phyloP scores from a whole-genome alignment of 1,140 invertebrate species.

The Aphis gossypii region DNA sequence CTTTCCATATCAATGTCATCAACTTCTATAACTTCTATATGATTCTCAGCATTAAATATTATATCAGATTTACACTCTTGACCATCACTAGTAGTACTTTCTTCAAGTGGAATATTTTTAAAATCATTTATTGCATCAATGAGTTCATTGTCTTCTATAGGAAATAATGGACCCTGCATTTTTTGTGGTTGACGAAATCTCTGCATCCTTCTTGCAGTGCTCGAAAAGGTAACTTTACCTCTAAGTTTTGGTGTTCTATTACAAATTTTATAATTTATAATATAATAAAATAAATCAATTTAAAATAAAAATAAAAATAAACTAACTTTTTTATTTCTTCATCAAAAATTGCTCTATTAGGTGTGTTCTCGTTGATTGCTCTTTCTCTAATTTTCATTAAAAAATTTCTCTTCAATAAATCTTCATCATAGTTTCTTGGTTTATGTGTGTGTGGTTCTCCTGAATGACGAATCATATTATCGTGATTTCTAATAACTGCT shows the following conservation, averaged over 20 bases:
- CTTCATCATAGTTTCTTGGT: constrained; percentile 54
- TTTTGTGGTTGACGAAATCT: constrained; percentile 51
- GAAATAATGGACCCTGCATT: constrained; percentile 55
- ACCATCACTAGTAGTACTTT: neutral
- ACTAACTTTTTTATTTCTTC: constrained; percentile 56
- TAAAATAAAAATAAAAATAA: neutral
- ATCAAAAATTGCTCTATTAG: constrained; percentile 56
- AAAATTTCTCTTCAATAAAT: constrained; percentile 49
- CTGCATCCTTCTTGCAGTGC: constrained; percentile 56
- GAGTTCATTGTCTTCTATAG: constrained; percentile 47
- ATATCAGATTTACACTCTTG: neutral
- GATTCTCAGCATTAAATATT: constrained; percentile 27
- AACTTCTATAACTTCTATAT: constrained; percentile 46
- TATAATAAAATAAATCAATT: neutral
- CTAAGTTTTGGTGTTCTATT: constrained; percentile 46
- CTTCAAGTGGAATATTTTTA: constrained; percentile 32
- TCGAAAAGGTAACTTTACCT: constrained; percentile 49
- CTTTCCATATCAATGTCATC: neutral
- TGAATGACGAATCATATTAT: constrained; percentile 54
- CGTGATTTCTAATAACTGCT: constrained; percentile 51
- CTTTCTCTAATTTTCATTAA: constrained; percentile 53
- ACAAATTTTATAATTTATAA: neutral
- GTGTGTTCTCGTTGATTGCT: constrained; percentile 43
- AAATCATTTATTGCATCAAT: constrained; percentile 48
- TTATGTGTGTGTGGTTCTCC: constrained; percentile 50